These are phyloP conservation scores for Pyralis farinalis DNA, from an alignment of 2,888 invertebrate genomes.

Conservation along the genomic window DNA sequence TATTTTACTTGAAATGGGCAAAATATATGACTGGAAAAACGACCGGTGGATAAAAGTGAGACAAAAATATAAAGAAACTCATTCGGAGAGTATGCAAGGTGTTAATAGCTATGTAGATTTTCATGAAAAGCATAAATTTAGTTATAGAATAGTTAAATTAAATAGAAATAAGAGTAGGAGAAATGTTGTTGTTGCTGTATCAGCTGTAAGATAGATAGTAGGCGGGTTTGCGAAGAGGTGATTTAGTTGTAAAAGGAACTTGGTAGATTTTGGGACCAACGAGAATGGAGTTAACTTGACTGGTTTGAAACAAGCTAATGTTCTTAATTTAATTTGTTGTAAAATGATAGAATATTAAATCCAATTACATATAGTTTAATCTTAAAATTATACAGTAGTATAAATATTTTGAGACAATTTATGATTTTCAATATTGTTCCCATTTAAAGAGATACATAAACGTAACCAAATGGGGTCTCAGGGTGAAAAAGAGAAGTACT, in stretches of 20 bases:
- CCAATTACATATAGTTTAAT: no score
- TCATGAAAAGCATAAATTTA: conserved; percentile 65
- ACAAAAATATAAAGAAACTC: conserved; percentile 39
- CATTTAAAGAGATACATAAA: no score
- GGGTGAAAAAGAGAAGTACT: no score
- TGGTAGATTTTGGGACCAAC: conserved; percentile 65
- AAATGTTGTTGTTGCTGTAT: conserved; percentile 68
- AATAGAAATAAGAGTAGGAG: conserved; percentile 66
- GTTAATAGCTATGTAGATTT: conserved; percentile 36
- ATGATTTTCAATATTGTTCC: no score
- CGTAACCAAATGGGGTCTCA: no score
- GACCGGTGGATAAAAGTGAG: conserved; percentile 73
- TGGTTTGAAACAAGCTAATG: conserved; percentile 3
- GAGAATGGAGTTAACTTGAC: conserved; percentile 37
- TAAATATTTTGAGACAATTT: no score
- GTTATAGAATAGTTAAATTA: conserved; percentile 64
- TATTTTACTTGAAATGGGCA: conserved; percentile 59
- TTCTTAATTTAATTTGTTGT: no score
- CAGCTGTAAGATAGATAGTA: conserved; percentile 65
- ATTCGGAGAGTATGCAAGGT: conserved; percentile 17
- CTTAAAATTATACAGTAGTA: no score
- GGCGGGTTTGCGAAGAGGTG: conserved; percentile 22
- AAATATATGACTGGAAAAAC: conserved; percentile 72
- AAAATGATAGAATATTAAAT: no score
- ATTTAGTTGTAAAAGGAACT: conserved; percentile 27